A percentile compares a stretch with the other conserved stretches of the same genome.
phyloP scores from a whole-genome alignment of 1,140 invertebrate species.

The Anastrepha ludens region DNA sequence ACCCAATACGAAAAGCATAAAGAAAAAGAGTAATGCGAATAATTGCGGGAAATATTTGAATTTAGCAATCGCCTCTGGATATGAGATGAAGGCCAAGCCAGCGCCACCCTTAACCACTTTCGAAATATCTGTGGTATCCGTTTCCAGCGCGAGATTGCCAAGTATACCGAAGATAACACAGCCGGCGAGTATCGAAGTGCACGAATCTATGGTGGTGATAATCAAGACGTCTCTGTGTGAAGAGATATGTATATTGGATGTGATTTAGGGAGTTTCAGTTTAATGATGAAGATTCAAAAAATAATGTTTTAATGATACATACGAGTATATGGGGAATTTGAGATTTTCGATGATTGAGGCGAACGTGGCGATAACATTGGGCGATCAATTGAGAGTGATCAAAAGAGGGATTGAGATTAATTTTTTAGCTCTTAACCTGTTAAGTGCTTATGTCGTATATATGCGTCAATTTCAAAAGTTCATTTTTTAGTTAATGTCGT shows the following conservation, averaged over 20 bases:
- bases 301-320: no score
- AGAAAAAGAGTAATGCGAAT: conserved; percentile 91
- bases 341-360: no score
- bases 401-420: no score
- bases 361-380: no score
- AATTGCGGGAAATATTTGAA: conserved; percentile 86
- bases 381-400: no score
- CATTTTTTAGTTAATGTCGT: no score
- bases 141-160: conserved; percentile 82
- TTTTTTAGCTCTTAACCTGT: no score
- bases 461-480: no score
- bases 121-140: conserved; percentile 75
- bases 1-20: conserved; percentile 89
- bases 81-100: conserved; percentile 86
- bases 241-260: conserved; percentile 64
- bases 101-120: conserved; percentile 78
- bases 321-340: no score
- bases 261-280: conserved; percentile 14
- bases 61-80: conserved; percentile 91
- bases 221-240: conserved; percentile 83
- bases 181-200: conserved; percentile 90
- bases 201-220: conserved; percentile 84
- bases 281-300: not conserved
- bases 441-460: no score
- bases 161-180: conserved; percentile 91